Evolutionary conservation across 1,140 invertebrate genomes (phyloP), one percentile per base, ranked within the genome.

Genomic region (Monochamus saltuarius): DNA sequence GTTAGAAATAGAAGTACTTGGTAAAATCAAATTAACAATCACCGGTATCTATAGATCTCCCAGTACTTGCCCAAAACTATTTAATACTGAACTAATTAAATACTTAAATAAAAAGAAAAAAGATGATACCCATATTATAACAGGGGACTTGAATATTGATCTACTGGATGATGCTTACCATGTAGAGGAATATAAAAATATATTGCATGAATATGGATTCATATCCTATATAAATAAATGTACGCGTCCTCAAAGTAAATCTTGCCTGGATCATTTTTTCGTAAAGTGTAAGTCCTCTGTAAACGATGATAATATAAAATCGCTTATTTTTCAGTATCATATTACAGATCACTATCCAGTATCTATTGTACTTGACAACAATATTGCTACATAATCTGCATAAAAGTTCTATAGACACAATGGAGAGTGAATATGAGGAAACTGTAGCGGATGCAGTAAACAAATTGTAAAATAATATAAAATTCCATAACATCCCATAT

Each of bases 131-230:
- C 47, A 55, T 10, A 43, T 55, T 16, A 14, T 43, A 9, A 43
- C 40, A 45, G 39, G 53, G 42, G 40, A 55, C 19, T 43, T 55
- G 29, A 55, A 55, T 55, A 55, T 55, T 43, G 39, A 55, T 34
- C 39, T 45, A n/a, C 29, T 55, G 8, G 40, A 11, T 7, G 4
- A 51, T 29, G 22, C 22, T 29, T 4, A 54, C 13, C 1, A 14
- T 13, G 19, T 39, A 9, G 51, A 54, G 17, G 36, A 9, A n/a
- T 54, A 54, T 39, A 54, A 54, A 54, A 54, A 39, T 39, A 39
- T 39, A 38, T 35, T 54, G 13, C 13, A 13, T 39, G 51, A 54
- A 39, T 16, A 54, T 16, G 36, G 36, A 11, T 54, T 54, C 22
- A 7, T 39, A 39, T 39, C 36, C 13, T 16, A 8, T 17, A 38